Evolutionary conservation across 23 tunicate genomes (phyloP), one percentile per base, ranked within the genome.

Genomic region (Phallusia fumigata): DNA sequence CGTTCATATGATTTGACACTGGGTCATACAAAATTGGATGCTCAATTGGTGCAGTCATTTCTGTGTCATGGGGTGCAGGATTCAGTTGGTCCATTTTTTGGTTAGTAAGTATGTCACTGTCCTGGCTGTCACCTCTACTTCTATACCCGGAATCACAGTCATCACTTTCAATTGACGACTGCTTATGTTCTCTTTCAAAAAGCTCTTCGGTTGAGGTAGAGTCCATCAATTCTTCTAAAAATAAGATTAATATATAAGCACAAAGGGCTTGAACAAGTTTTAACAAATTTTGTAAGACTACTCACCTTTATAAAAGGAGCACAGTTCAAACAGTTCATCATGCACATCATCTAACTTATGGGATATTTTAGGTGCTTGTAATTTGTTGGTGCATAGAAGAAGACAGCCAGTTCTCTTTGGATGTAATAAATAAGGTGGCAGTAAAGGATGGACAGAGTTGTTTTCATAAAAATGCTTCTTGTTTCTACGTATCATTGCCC

Each of bases 121-220:
- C 69, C 69, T 58, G 69, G 69, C 69, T 58, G 69, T 58, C 69
- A 13, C 69, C 69, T 8, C 69, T 8, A 58, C 69, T 58, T 58
- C 69, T 58, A 16, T 58, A 58, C 16, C 69, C 69, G 5, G 69
- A 58, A 24, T 58, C 69, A 58, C 69, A 58, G 13, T 58, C 69
- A 58, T 58, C 69, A 13, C 69, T 58, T 6, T 58, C 69, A 21
- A 13, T 15, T 18, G 18, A 51, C 15, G 69, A 3, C 69, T 58
- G 8, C 69, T 22, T 24, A 3, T 58, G 8, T 21, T 22, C 28
- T 58, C 28, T 22, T 21, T 21, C 69, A 40, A 40, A 40, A 58
- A 21, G 26, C 28, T 22, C 15, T 58, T 58, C 28, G 8, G 69
- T 58, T 58, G 69, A 58, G 26, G 26, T 22, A 22, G 69, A 16